phyloP scores from a whole-genome alignment of 2,797 vertebrate genomes.

The Anniella stebbinsi region DNA sequence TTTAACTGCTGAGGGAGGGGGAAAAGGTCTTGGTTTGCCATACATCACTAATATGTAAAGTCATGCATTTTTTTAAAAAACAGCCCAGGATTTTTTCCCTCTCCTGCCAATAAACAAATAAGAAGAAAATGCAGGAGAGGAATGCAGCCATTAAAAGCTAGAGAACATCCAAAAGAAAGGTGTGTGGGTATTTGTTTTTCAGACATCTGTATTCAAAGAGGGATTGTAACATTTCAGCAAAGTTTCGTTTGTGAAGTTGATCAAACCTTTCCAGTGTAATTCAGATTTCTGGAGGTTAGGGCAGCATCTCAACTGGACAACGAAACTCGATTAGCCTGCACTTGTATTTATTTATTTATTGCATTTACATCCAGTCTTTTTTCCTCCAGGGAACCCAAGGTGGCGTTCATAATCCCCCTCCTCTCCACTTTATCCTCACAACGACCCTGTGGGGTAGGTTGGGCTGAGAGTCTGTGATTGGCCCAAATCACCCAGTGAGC shows the following conservation, averaged over 20 bases:
- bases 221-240: neutral
- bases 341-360: too few relatives aligned
- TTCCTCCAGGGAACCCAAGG: too few relatives aligned
- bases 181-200: too few relatives aligned
- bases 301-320: neutral
- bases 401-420: too few relatives aligned
- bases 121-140: neutral
- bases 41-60: neutral
- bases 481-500: too few relatives aligned
- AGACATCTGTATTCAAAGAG: neutral
- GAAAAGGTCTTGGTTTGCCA: constrained; percentile 15
- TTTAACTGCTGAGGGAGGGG: neutral
- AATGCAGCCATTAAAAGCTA: constrained; percentile 1
- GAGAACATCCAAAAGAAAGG: neutral
- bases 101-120: too few relatives aligned
- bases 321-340: too few relatives aligned
- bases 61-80: neutral
- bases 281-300: neutral
- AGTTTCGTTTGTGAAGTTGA: neutral
- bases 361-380: too few relatives aligned
- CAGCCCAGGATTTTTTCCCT: too few relatives aligned
- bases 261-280: neutral
- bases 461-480: too few relatives aligned
- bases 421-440: too few relatives aligned
- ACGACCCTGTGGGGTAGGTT: too few relatives aligned